A percentile compares a stretch with the other conserved stretches of the same genome.
Conservation (phyloP, 2,888 invertebrate species). For the Epsilonema sp. region DNA sequence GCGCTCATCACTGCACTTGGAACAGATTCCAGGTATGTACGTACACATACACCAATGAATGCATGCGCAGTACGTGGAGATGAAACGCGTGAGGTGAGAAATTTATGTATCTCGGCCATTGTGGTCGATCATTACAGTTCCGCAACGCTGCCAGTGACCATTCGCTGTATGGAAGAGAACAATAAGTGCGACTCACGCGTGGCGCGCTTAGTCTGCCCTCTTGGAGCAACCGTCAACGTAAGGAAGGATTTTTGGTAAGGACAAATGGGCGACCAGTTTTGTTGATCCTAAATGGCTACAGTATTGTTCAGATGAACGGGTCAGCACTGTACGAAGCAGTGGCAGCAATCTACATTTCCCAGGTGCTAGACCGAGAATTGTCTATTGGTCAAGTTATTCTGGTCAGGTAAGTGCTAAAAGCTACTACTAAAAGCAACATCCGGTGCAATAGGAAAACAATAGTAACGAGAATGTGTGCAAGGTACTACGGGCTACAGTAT, state of each 20-base stretch:
- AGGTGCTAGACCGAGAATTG: conserved; percentile 11
- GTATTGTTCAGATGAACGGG: conserved; percentile 33
- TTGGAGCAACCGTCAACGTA: conserved; percentile 50
- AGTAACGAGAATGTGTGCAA: too few relatives aligned
- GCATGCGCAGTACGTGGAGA: too few relatives aligned
- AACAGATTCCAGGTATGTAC: conserved; percentile 29
- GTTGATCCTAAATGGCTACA: not conserved
- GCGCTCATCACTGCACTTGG: conserved; percentile 31
- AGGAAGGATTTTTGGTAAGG: too few relatives aligned
- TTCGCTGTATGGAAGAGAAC: conserved; percentile 57
- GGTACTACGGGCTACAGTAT: too few relatives aligned
- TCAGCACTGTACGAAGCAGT: conserved; percentile 40
- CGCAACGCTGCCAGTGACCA: conserved; percentile 67
- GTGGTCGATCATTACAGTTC: too few relatives aligned
- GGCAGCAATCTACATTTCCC: conserved; percentile 38
- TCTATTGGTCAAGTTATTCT: conserved; percentile 5
- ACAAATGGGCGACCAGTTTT: not conserved
- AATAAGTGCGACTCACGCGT: conserved; percentile 57
- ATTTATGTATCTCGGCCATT: too few relatives aligned
- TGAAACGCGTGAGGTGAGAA: too few relatives aligned
- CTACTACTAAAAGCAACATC: too few relatives aligned
- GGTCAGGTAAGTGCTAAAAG: not conserved
- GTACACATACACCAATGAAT: too few relatives aligned
- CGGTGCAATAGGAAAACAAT: too few relatives aligned
- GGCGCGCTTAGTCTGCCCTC: conserved; percentile 65